Base-by-base conservation (phyloP, 2,113 vertebrate genomes). In the Gyps fulvus region DNA sequence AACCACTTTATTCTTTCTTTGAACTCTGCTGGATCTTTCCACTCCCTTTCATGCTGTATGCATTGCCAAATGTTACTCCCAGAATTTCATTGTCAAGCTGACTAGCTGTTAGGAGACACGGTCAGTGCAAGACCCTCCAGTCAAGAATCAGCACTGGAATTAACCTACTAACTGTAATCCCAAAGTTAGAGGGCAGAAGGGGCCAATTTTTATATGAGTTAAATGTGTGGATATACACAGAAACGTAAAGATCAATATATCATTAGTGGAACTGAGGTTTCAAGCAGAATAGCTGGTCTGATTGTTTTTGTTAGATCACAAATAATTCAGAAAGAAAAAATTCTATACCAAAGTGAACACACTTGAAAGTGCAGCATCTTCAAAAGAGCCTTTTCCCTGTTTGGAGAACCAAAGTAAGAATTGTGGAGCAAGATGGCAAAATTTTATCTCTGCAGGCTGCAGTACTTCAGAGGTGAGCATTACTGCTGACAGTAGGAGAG, bases 401-500 rank as follows among this genome's bases (percentile, higher is more conserved):
- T 27, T 34, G 52, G 38, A 70, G 73, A 76, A 94, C 93, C 67
- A 95, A 91, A 66, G 66, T 80, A 49, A 7, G 54, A 55, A 76
- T 69, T 91, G 43, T 77, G 81, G n/a, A 23, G 58, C 0, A n/a
- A 38, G 87, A 89, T 40, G 49, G 84, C 58, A 58, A 65, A 66
- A 31, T 11, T 50, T 77, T 58, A 20, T 55, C 81, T 69, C 55
- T 61, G 69, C 69, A 72, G 81, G 54, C 62, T 81, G 43, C 70
- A 76, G 36, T 52, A 62, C 89, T 87, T 65, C 47, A 71, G 82
- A 73, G 70, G 43, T 36, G 40, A 89, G 43, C 11, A 2, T 31
- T 70, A 10, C 66, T 79, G 91, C 78, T 94, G 87, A 70, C 89
- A 95, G 94, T 49, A 43, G 84, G n/a, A 91, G 27, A n/a, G 77